Evolutionary conservation across 2,888 invertebrate genomes (phyloP).

Genomic region (Drosophila neotestacea): DNA sequence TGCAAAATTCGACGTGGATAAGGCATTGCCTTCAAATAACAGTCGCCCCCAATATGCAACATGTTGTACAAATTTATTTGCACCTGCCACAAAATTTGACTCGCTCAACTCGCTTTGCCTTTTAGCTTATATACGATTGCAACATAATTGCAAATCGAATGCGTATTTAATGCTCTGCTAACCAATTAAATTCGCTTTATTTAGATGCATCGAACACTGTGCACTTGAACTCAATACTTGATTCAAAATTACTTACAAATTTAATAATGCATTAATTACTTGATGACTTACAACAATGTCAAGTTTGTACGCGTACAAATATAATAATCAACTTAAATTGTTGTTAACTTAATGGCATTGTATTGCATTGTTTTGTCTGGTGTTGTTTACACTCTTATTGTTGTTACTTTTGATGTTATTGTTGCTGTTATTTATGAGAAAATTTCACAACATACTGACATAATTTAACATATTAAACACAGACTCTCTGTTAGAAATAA

Average conservation of each 20-base stretch:
- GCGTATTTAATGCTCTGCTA: slow-evolving; percentile 21
- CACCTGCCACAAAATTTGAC: slow-evolving; percentile 20
- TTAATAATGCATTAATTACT: slow-evolving; percentile 56
- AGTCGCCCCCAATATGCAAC: slow-evolving; percentile 45
- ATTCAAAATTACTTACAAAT: slow-evolving; percentile 23
- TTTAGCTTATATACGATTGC: slow-evolving; percentile 33
- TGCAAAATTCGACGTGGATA: slow-evolving; percentile 34
- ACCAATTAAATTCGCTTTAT: slow-evolving; percentile 77
- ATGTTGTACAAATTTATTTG: slow-evolving; percentile 12
- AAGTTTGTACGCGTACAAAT: slow-evolving; percentile 50
- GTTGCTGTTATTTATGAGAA: slow-evolving; percentile 32
- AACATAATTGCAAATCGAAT: slow-evolving; percentile 24
- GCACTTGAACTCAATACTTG: slow-evolving; percentile 70
- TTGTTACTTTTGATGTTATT: slow-evolving; percentile 2
- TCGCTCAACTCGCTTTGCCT: slow-evolving; percentile 56
- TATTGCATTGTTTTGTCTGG: slow-evolving; percentile 24
- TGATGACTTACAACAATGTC: slow-evolving; percentile 68
- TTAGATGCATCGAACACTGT: slow-evolving; percentile 54
- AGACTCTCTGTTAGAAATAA: slow-evolving; percentile 26
- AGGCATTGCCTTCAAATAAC: slow-evolving; percentile 40
- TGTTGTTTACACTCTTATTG: slow-evolving; percentile 7
- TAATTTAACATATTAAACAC: slow-evolving; percentile 25
- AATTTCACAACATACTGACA: slow-evolving; percentile 54
- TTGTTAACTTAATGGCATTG: slow-evolving; percentile 34
- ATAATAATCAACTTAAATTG: slow-evolving; percentile 50